Conservation (phyloP, 2,797 vertebrate genomes). For the Cirrhinus mrigala region DNA sequence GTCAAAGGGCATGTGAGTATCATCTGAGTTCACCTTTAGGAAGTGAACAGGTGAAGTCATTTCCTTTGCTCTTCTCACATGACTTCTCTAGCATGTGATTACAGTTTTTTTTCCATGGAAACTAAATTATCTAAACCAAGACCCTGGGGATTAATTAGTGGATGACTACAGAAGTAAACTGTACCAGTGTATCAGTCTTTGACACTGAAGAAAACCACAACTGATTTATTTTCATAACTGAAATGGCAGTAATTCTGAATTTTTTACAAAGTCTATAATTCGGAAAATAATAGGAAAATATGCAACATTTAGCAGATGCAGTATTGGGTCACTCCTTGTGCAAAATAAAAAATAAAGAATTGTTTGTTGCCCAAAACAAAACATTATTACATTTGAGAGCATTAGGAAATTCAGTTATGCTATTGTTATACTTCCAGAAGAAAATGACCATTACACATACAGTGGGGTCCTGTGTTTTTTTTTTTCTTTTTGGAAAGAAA, state of each 20-base stretch:
- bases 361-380: neutral
- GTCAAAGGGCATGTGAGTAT: slow-evolving; percentile 50
- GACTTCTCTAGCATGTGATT: slow-evolving; percentile 49
- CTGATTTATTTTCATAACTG: neutral
- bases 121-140: neutral
- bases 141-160: slow-evolving; percentile 1
- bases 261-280: neutral
- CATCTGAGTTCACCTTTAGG: slow-evolving; percentile 38
- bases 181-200: neutral
- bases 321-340: neutral
- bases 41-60: slow-evolving; percentile 43
- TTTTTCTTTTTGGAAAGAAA: too few relatives aligned
- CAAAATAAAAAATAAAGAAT: neutral
- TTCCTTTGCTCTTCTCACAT: slow-evolving; percentile 28
- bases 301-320: neutral
- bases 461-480: too few relatives aligned
- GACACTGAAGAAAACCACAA: neutral
- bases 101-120: slow-evolving; percentile 17
- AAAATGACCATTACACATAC: too few relatives aligned
- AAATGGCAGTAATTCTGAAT: neutral
- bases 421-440: too few relatives aligned
- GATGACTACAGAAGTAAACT: neutral
- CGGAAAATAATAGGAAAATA: neutral
- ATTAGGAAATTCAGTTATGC: too few relatives aligned
- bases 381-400: neutral